Evolutionary conservation across 1,140 invertebrate species (phyloP).

Genomic region (Theocolax elegans): DNA sequence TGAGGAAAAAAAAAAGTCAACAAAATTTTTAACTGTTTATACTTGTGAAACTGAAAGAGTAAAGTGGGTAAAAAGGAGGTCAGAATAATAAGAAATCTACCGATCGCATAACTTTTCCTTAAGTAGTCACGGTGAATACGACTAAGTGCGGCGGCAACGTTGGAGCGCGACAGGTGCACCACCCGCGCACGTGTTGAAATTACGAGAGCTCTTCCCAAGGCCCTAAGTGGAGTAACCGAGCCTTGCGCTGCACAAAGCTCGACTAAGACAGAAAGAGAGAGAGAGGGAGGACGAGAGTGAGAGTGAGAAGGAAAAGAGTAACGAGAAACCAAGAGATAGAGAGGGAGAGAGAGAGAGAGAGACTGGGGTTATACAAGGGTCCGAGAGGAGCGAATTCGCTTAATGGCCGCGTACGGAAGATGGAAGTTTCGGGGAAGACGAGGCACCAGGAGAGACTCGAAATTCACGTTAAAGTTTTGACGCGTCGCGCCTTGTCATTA

Average conservation of each 20-base stretch:
- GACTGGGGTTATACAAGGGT: slow-evolving; percentile 18
- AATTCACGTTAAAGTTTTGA: slow-evolving; percentile 18
- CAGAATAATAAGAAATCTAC: slow-evolving; percentile 29
- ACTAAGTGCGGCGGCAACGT: neutral
- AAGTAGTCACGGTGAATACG: slow-evolving; percentile 24
- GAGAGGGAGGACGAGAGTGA: neutral
- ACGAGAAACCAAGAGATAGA: neutral
- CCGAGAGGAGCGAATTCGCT: slow-evolving; percentile 25
- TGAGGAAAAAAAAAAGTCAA: no score
- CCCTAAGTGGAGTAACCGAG: slow-evolving; percentile 15
- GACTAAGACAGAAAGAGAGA: neutral
- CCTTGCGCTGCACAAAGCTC: neutral
- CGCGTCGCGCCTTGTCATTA: neutral
- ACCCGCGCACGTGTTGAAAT: slow-evolving; percentile 24
- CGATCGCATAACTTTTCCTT: slow-evolving; percentile 27
- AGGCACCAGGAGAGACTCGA: neutral
- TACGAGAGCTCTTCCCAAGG: slow-evolving; percentile 21
- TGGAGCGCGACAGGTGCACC: slow-evolving; percentile 35
- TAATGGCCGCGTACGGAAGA: slow-evolving; percentile 20
- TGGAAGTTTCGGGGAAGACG: slow-evolving; percentile 21
- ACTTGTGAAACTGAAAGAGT: neutral
- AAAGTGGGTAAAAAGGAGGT: neutral
- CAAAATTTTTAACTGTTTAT: no score
- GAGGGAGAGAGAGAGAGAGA: neutral
- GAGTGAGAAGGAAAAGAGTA: neutral